Base-by-base conservation (phyloP, 2,888 invertebrate genomes). In the Heliconius ethilla region DNA sequence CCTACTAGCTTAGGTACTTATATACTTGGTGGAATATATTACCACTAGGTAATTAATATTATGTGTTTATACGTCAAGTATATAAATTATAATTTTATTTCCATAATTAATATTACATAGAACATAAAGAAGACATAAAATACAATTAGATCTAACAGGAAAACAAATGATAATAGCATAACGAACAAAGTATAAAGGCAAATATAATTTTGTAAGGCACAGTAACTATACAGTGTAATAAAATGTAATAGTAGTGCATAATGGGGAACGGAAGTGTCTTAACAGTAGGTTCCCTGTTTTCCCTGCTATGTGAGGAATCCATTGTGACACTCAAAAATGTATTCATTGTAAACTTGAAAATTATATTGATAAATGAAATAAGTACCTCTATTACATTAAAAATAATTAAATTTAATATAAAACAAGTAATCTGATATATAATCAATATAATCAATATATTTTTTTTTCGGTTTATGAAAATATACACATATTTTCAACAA, bases 141-240 rank as follows among this genome's bases (percentile, higher is more conserved):
- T 67, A 67, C 7, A n/a, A 67, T 13, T 67, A 67, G 1, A 67
- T 37, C 4, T 67, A 69, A 69, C 69, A 69, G 69, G 69, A 69
- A 45, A 69, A 69, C 40, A 9, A 45, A 0, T 45, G 45, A 45
- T 69, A 45, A 45, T 45, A 15, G 7, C 6, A n/a, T n/a, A 29
- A 65, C 11, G n/a, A 11, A 59, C 4, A 18, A 15, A 11, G 5
- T 63, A 63, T 63, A 63, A 25, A 63, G 13, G 11, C 4, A 63
- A 63, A 25, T n/a, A 25, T 25, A 63, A 27, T 7, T 27, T 15
- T 63, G 15, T 15, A 29, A 63, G 13, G 7, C 25, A 63, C 63
- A 27, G 25, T 63, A 1, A n/a, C 4, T 59, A 51, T 59, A 63
- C 27, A 63, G 7, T 63, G 27, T 63, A 63, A 27, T n/a, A 59